Evolutionary conservation across 1,140 invertebrate genomes (phyloP).

Genomic region (Wiebesia pumilae): DNA sequence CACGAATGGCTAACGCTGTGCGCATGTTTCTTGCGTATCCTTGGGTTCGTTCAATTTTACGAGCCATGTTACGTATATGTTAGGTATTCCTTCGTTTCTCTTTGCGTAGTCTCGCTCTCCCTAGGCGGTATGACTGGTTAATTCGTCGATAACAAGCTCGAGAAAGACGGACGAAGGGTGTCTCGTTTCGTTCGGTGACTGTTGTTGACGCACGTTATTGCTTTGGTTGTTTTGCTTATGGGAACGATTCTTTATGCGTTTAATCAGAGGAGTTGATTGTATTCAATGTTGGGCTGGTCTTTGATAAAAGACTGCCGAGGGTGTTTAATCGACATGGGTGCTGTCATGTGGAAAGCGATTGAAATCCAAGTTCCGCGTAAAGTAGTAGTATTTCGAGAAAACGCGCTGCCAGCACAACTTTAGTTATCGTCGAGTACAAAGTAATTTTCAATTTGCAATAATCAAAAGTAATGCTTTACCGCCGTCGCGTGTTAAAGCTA

Average conservation of each 20-base stretch:
- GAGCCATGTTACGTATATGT: not conserved
- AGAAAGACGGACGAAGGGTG: not conserved
- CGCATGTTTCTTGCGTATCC: too few species aligned
- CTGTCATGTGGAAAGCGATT: not conserved
- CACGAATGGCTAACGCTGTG: too few species aligned
- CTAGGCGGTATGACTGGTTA: not conserved
- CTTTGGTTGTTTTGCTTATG: slow-evolving; percentile 3
- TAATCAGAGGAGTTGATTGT: not conserved
- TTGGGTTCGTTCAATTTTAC: too few species aligned
- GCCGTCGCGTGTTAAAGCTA: too few species aligned
- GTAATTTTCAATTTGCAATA: not conserved
- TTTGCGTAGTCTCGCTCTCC: not conserved
- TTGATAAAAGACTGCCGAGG: not conserved
- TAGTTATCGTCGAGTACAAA: not conserved
- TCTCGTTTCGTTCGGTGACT: not conserved
- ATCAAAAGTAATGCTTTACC: not conserved
- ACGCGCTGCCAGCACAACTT: not conserved
- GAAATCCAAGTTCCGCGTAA: not conserved
- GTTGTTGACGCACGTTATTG: not conserved
- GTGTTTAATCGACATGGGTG: not conserved
- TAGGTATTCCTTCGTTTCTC: not conserved
- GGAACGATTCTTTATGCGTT: not conserved
- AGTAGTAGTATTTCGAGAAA: too few species aligned
- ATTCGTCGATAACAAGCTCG: not conserved
- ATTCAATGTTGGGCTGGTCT: not conserved